Conservation (phyloP, 2,797 vertebrate genomes). For the Gadopsis bispinosus region DNA sequence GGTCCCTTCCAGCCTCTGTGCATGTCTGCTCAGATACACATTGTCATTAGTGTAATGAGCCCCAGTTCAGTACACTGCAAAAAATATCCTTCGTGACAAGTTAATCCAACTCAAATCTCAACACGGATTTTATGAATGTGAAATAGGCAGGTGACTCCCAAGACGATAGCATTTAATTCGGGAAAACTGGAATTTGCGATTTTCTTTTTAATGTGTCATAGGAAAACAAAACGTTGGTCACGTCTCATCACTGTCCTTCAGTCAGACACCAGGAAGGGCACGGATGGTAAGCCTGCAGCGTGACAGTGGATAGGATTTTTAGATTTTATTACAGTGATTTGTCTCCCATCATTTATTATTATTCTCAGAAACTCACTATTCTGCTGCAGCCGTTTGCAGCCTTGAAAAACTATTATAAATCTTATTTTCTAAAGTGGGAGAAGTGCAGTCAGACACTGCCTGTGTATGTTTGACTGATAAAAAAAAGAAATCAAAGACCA, state of each 20-base stretch:
- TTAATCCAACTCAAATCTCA: neutral
- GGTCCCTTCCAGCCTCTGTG: slow-evolving; percentile 32
- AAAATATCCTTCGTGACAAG: slow-evolving; percentile 10
- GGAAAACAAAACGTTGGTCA: neutral
- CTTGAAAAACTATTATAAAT: neutral
- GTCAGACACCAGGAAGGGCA: neutral
- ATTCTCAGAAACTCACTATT: neutral
- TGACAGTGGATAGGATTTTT: neutral
- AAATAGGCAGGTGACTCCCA: too few relatives aligned
- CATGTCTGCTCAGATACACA: slow-evolving; percentile 38
- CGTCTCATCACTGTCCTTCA: neutral
- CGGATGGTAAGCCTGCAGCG: neutral
- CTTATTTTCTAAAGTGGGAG: neutral
- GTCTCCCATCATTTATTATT: neutral
- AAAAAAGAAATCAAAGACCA: too few relatives aligned
- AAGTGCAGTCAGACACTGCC: too few relatives aligned
- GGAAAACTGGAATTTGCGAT: too few relatives aligned
- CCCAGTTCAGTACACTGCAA: slow-evolving; percentile 36
- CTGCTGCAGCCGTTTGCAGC: neutral
- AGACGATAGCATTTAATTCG: too few relatives aligned
- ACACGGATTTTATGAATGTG: too few relatives aligned
- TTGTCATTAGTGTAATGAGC: slow-evolving; percentile 39
- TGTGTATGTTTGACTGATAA: too few relatives aligned
- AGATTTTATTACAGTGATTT: neutral
- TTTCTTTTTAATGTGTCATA: neutral